These are phyloP conservation scores for Pogonus chalceus DNA, from an alignment of 1,140 invertebrate genomes.

Conservation along the genomic window DNA sequence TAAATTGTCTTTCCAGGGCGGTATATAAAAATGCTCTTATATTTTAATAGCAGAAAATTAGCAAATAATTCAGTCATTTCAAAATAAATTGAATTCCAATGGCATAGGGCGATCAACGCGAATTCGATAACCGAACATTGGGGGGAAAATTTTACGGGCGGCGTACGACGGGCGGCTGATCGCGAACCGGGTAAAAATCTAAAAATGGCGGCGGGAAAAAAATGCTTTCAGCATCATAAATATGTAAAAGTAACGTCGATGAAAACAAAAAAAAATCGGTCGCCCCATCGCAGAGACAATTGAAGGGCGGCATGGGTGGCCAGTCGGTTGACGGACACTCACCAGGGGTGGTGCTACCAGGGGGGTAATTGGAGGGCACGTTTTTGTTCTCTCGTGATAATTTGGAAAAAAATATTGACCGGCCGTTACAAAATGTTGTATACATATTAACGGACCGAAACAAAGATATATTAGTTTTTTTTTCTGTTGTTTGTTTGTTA, in stretches of 20 bases:
- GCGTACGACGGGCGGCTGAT: neutral
- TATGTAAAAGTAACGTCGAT: constrained; percentile 2
- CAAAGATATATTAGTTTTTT: no score
- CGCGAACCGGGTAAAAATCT: neutral
- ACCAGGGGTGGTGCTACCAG: neutral
- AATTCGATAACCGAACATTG: neutral
- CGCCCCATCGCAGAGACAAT: neutral
- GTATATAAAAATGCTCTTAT: constrained; percentile 3
- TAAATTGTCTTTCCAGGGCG: neutral
- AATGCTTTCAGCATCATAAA: constrained; percentile 7
- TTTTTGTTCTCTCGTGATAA: neutral
- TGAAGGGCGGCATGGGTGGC: neutral
- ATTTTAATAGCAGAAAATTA: constrained; percentile 5
- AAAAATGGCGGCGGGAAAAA: constrained; percentile 4
- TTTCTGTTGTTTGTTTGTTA: no score
- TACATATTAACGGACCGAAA: no score
- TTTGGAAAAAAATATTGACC: constrained; percentile 1
- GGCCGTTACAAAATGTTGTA: no score
- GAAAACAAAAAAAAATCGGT: neutral
- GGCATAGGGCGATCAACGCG: neutral
- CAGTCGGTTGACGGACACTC: neutral
- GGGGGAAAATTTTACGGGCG: no score
- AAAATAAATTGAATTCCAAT: constrained; percentile 3
- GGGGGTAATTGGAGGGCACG: neutral
- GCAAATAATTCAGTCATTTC: constrained; percentile 3